Evolutionary conservation across 2,888 invertebrate genomes (phyloP).

Genomic region (Gandaritis pyraliata): DNA sequence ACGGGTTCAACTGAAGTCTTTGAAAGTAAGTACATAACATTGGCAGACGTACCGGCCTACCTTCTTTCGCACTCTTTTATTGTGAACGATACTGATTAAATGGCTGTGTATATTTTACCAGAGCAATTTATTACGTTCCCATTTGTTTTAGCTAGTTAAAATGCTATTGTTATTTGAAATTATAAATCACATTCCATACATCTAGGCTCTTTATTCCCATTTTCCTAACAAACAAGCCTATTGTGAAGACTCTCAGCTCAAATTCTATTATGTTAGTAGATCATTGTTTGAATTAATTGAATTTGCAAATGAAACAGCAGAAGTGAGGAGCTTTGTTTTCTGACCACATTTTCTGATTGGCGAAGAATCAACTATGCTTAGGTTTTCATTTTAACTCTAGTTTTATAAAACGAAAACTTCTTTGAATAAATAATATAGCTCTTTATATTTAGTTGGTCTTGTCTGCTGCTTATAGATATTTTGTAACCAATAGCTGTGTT

Average conservation of each 20-base stretch:
- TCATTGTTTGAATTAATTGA: slow-evolving; percentile 28
- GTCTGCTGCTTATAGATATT: too few species aligned
- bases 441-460: too few species aligned
- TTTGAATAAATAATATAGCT: too few species aligned
- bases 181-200: slow-evolving; percentile 6
- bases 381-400: slow-evolving; percentile 10
- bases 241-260: slow-evolving; percentile 16
- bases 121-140: too few species aligned
- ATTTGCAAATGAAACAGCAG: slow-evolving; percentile 23
- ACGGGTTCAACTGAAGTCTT: too few species aligned
- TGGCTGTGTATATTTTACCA: too few species aligned
- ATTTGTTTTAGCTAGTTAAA: background rate
- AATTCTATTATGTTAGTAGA: slow-evolving; percentile 17
- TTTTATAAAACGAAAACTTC: too few species aligned
- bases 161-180: background rate
- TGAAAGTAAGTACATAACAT: too few species aligned
- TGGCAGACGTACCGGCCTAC: too few species aligned
- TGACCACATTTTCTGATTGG: slow-evolving; percentile 20
- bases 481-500: too few species aligned
- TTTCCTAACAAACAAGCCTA: slow-evolving; percentile 10
- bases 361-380: slow-evolving; percentile 15
- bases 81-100: too few species aligned
- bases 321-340: slow-evolving; percentile 17
- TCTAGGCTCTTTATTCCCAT: slow-evolving; percentile 1
- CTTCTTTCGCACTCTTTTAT: too few species aligned